A percentile compares a stretch with the other conserved stretches of the same genome.
phyloP scores from a whole-genome alignment of 2,888 invertebrate genomes.

The Drosophila subsilvestris region DNA sequence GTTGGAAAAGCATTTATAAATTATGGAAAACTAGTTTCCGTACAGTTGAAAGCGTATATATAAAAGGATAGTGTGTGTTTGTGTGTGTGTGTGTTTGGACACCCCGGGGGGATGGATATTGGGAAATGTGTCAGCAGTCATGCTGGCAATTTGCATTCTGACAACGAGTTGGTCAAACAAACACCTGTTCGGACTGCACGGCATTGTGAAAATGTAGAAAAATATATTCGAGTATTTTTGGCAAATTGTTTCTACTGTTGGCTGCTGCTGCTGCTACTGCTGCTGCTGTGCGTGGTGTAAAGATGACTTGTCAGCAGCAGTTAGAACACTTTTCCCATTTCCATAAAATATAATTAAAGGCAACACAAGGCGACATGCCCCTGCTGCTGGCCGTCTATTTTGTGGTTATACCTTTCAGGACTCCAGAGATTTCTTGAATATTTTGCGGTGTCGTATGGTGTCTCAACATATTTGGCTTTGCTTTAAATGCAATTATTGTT shows the following conservation, averaged over 20 bases:
- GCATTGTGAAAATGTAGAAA: constrained; percentile 45
- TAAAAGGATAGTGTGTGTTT: not conserved
- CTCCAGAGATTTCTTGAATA: constrained; percentile 64
- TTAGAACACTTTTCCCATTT: constrained; percentile 37
- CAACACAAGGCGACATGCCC: constrained; percentile 43
- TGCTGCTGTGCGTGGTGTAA: constrained; percentile 3
- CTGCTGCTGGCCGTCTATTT: constrained; percentile 20
- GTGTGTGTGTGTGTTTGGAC: not conserved
- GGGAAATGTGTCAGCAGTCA: constrained; percentile 33
- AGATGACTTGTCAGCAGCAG: constrained; percentile 57
- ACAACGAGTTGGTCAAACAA: constrained; percentile 51
- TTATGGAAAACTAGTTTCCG: constrained; percentile 2
- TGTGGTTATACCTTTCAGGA: constrained; percentile 36
- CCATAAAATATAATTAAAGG: constrained; percentile 75
- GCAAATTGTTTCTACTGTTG: constrained; percentile 22
- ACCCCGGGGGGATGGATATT: constrained; percentile 33
- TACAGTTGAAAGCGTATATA: constrained; percentile 3
- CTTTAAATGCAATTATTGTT: constrained; percentile 64
- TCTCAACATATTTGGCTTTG: constrained; percentile 55
- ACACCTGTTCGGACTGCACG: constrained; percentile 52
- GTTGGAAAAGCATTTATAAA: constrained; percentile 6
- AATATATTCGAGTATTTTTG: constrained; percentile 30
- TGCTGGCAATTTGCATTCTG: constrained; percentile 43
- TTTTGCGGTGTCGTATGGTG: constrained; percentile 48
- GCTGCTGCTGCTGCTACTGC: no score